Evolutionary conservation across 1,140 invertebrate species (phyloP), one percentile per base, ranked within the genome.

Genomic region (Gryllus bimaculatus): DNA sequence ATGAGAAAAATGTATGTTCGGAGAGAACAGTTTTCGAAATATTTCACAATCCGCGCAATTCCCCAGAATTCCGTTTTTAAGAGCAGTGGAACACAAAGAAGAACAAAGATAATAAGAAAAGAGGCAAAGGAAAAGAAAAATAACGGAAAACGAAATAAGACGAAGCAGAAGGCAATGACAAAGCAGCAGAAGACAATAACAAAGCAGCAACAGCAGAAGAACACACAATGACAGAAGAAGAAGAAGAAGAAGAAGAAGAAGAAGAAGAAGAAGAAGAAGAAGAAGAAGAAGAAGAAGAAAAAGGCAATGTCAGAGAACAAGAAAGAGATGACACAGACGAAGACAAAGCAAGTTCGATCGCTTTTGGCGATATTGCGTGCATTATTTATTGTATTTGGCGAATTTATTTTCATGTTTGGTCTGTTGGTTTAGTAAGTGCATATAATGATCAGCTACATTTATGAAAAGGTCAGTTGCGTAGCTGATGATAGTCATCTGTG

Each of bases 41-140:
- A 39, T 39, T 39, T 39, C 26, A 39, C 26, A 39, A 39, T 39
- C 26, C 5, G 26, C 26, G 26, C 26, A 39, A 39, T 39, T 39
- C 26, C 26, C 26, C 26, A 5, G 26, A 2, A 39, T 39, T 2
- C 1, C 26, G 1, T 39, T 39, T 39, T 39, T 39, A 39, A 39
- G 26, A 3, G n/a, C 13, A 85, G 82, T 80, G 80, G 81, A 83
- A 82, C 13, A 73, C 13, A 73, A 73, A 1, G 66, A n/a, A 73
- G 66, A n/a, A n/a, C 6, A n/a, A 15, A n/a, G 66, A 73, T 3
- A 47, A 21, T n/a, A 15, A 6, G 20, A 8, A 26, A 2, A 47
- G 7, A 21, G 8, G 7, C 74, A 12, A 26, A 8, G 13, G 0
- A 20, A 8, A 0, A 75, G 13, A 21, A 75, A 39, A 39, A 39